phyloP scores from a whole-genome alignment of 2,797 vertebrate species.

The Pipistrellus pygmaeus region DNA sequence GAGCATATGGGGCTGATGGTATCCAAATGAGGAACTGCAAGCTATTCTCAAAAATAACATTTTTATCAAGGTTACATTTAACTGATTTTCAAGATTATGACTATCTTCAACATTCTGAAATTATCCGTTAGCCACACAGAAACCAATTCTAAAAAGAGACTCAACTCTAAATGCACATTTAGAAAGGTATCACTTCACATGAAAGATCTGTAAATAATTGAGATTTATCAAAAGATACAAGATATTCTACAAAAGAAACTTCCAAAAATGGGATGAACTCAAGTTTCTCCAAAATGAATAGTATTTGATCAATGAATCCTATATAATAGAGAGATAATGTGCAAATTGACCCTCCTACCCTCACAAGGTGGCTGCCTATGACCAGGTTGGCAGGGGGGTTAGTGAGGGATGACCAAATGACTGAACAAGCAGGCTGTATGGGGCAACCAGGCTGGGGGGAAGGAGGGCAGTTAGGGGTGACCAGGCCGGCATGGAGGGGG shows the following conservation, averaged over 20 bases:
- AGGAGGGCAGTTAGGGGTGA: no score
- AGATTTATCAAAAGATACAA: constrained; percentile 39
- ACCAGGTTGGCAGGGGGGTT: no score
- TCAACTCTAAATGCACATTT: neutral
- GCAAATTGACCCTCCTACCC: no score
- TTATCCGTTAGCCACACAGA: neutral
- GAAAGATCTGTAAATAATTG: constrained; percentile 1
- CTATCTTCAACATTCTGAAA: neutral
- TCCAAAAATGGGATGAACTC: neutral
- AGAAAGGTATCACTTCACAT: neutral
- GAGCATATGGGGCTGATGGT: neutral
- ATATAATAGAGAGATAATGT: no score
- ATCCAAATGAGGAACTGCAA: neutral
- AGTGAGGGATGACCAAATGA: no score
- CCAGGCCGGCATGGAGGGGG: no score
- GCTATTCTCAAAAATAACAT: neutral
- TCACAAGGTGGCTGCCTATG: no score
- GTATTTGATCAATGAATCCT: neutral
- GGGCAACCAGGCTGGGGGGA: no score
- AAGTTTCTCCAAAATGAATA: constrained; percentile 9
- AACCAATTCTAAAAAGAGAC: neutral
- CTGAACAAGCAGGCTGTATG: no score
- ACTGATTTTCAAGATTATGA: neutral
- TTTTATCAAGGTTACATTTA: constrained; percentile 24
- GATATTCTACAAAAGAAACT: neutral